Conservation (phyloP, 1,140 invertebrate genomes). For the Carcinoscorpius rotundicauda region DNA sequence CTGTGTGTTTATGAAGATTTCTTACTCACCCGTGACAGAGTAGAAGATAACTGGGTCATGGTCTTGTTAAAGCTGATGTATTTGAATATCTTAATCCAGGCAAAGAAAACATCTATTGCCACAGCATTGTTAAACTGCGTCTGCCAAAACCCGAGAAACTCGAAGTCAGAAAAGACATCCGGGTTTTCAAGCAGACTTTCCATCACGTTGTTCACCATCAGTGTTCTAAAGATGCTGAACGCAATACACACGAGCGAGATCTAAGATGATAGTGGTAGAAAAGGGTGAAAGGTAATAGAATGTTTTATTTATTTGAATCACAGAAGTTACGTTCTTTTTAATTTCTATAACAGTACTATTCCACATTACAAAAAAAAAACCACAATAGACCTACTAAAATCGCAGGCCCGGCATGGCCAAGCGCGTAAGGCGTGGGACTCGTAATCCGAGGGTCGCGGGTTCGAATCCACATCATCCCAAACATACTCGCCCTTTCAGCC, state of each 20-base stretch:
- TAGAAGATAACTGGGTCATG: conserved; percentile 58
- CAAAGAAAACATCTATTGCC: conserved; percentile 45
- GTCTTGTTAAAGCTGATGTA: conserved; percentile 64
- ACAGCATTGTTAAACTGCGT: conserved; percentile 42
- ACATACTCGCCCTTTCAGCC: too few species aligned
- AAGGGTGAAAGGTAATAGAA: too few species aligned
- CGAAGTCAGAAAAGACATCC: conserved; percentile 38
- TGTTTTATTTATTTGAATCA: too few species aligned
- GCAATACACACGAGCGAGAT: conserved; percentile 32
- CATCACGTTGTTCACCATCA: conserved; percentile 29
- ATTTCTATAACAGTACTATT: too few species aligned
- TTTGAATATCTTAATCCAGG: conserved; percentile 52
- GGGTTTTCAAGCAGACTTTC: conserved; percentile 33
- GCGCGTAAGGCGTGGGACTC: too few species aligned
- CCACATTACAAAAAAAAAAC: too few species aligned
- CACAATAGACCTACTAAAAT: too few species aligned
- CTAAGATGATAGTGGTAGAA: not conserved
- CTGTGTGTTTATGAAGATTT: too few species aligned
- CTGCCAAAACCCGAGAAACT: conserved; percentile 40
- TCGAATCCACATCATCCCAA: too few species aligned
- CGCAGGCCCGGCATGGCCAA: too few species aligned
- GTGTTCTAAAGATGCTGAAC: conserved; percentile 30
- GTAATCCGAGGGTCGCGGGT: too few species aligned
- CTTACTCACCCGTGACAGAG: conserved; percentile 40
- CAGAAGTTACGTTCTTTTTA: too few species aligned